phyloP scores from a whole-genome alignment of 1,140 invertebrate genomes.

The Nebria ingens region DNA sequence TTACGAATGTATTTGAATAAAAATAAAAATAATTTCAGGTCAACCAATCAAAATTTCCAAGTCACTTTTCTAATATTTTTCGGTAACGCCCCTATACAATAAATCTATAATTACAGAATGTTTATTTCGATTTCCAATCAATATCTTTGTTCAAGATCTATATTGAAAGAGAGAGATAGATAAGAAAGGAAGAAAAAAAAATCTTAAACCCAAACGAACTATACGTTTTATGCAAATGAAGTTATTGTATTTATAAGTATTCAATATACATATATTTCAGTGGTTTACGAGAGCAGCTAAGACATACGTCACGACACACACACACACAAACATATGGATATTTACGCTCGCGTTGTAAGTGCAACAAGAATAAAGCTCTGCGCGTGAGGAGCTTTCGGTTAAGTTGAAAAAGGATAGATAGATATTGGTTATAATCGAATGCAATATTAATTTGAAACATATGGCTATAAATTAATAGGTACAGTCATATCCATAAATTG shows the following conservation, averaged over 20 bases:
- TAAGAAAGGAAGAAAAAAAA: too few relatives aligned
- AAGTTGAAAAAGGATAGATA: background rate
- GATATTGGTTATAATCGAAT: constrained; percentile 7
- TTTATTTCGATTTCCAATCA: background rate
- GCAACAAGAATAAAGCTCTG: too few relatives aligned
- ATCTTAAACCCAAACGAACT: background rate
- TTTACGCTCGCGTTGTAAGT: too few relatives aligned
- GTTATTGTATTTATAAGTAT: background rate
- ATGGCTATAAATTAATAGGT: constrained; percentile 8
- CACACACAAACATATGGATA: too few relatives aligned
- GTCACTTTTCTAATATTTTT: background rate
- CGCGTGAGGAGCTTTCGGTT: background rate
- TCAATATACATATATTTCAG: constrained; percentile 6
- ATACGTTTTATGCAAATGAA: constrained; percentile 2
- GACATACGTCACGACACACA: background rate
- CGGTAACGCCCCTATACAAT: background rate
- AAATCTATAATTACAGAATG: constrained; percentile 3
- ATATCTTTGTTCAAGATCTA: background rate
- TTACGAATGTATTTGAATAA: too few relatives aligned
- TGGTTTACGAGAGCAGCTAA: background rate
- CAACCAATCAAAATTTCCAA: background rate
- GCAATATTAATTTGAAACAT: constrained; percentile 3
- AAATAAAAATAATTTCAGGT: too few relatives aligned
- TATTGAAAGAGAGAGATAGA: too few relatives aligned
- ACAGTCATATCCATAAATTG: background rate